phyloP scores from a whole-genome alignment of 2,888 invertebrate genomes.

The Drosophila cognata region DNA sequence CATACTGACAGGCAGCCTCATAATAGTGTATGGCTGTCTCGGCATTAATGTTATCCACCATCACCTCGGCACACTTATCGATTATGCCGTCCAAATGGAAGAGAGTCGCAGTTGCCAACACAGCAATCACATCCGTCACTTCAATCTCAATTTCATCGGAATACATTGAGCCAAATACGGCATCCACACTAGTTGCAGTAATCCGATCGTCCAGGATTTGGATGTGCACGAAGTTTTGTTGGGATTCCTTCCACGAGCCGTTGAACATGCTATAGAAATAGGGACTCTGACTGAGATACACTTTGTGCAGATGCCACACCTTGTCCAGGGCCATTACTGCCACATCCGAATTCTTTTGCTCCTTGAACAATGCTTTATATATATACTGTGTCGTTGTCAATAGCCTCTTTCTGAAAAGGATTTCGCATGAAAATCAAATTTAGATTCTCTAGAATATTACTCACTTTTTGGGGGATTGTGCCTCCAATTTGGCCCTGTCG shows the following conservation, averaged over 20 bases:
- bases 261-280: conserved; percentile 93
- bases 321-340: conserved; percentile 89
- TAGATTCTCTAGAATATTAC: conserved; percentile 24
- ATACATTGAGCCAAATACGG: conserved; percentile 91
- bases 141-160: conserved; percentile 90
- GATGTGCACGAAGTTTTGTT: conserved; percentile 88
- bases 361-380: conserved; percentile 90
- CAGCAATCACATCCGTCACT: conserved; percentile 88
- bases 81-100: conserved; percentile 91
- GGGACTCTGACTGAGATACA: conserved; percentile 92
- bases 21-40: conserved; percentile 90
- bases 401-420: conserved; percentile 86
- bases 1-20: conserved; percentile 89
- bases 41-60: conserved; percentile 90
- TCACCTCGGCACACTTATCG: conserved; percentile 90
- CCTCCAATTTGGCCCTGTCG: conserved; percentile 82
- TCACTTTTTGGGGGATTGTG: conserved; percentile 88
- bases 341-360: conserved; percentile 91
- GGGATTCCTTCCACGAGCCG: conserved; percentile 91
- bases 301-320: conserved; percentile 91
- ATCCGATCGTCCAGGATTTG: conserved; percentile 90
- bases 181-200: conserved; percentile 88
- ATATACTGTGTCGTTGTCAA: conserved; percentile 91
- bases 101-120: conserved; percentile 90
- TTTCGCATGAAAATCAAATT: neutral